Percentiles rank a stretch among this genome's conserved stretches.
phyloP scores from a whole-genome alignment of 2,888 invertebrate species.

The Protodeltote pygarga region DNA sequence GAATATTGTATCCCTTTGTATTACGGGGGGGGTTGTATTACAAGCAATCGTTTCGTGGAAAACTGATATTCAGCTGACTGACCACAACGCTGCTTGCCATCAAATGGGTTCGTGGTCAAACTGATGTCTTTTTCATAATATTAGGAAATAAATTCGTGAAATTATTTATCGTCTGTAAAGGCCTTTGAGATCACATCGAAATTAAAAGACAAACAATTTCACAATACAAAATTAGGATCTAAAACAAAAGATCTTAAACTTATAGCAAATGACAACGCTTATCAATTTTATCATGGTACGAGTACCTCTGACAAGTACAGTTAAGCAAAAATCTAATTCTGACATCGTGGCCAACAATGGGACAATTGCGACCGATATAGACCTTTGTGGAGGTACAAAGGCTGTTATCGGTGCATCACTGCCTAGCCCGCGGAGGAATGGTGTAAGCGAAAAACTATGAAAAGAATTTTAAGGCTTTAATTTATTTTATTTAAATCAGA shows the following conservation, averaged over 20 bases:
- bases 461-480: conserved; percentile 1
- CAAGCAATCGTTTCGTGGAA: too few relatives aligned
- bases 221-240: neutral
- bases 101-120: too few relatives aligned
- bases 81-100: too few relatives aligned
- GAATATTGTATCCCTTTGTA: too few relatives aligned
- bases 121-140: too few relatives aligned
- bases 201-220: too few relatives aligned
- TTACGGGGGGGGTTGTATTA: too few relatives aligned
- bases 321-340: conserved; percentile 52
- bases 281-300: conserved; percentile 21
- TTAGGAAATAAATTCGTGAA: too few relatives aligned
- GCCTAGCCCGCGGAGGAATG: conserved; percentile 44
- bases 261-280: conserved; percentile 14
- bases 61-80: too few relatives aligned
- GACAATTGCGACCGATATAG: conserved; percentile 65
- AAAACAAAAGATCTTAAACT: conserved; percentile 11
- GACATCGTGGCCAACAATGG: conserved; percentile 52
- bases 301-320: conserved; percentile 36
- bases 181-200: too few relatives aligned
- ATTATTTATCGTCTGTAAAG: too few relatives aligned
- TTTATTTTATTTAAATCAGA: too few relatives aligned
- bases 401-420: conserved; percentile 70
- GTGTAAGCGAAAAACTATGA: conserved; percentile 44
- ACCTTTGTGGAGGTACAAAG: conserved; percentile 75